Percentiles rank a stretch among this genome's conserved stretches.
These are phyloP conservation scores for Entomobrya proxima DNA, from an alignment of 2,888 invertebrate species.

Conservation along the genomic window DNA sequence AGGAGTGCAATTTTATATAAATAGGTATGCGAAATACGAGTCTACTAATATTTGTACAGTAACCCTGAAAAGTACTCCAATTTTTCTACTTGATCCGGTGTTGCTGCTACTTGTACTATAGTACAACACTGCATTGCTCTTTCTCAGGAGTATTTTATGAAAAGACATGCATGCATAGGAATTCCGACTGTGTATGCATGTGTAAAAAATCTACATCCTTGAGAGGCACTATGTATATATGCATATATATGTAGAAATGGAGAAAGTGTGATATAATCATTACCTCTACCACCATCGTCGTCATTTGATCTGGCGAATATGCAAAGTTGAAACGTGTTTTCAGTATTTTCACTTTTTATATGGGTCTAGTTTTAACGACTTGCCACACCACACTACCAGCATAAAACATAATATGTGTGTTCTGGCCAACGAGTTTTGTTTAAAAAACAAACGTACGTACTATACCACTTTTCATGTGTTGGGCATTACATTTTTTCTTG, in stretches of 20 bases:
- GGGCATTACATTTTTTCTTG: background rate
- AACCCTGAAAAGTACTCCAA: conserved; percentile 37
- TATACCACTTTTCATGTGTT: background rate
- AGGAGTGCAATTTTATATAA: background rate
- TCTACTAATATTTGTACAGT: background rate
- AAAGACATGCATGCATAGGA: conserved; percentile 10
- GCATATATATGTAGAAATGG: background rate
- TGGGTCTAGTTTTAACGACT: conserved; percentile 34
- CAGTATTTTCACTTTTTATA: conserved; percentile 39
- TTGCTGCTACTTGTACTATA: too few species aligned
- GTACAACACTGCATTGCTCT: too few species aligned
- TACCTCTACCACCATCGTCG: conserved; percentile 11
- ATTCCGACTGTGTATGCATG: background rate
- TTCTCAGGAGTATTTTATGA: background rate
- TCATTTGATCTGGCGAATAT: conserved; percentile 2
- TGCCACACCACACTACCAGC: background rate
- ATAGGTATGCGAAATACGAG: too few species aligned
- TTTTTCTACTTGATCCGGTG: background rate
- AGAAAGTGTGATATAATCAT: conserved; percentile 57
- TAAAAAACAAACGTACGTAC: background rate
- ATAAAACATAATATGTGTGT: background rate
- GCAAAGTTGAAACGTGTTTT: conserved; percentile 36
- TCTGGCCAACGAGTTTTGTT: background rate
- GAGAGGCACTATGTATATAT: background rate
- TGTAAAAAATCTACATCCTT: background rate